phyloP scores from a whole-genome alignment of 2,888 invertebrate genomes.

The Ganaspis brasiliensis region DNA sequence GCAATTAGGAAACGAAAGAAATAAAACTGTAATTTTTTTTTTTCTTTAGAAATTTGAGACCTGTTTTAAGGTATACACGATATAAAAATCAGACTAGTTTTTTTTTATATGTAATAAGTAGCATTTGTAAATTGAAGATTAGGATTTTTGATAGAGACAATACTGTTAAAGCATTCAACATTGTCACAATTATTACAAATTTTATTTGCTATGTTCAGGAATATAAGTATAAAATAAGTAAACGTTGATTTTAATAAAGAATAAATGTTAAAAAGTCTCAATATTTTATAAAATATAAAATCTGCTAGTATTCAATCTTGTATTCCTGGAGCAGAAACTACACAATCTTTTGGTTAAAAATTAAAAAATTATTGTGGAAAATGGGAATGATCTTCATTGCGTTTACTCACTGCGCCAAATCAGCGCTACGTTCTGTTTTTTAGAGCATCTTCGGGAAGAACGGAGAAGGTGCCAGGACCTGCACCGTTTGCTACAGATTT shows the following conservation, averaged over 20 bases:
- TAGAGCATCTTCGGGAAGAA: conserved; percentile 72
- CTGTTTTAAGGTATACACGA: conserved; percentile 5
- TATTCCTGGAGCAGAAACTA: conserved; percentile 2
- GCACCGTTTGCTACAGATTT: conserved; percentile 74
- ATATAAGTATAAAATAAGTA: background rate
- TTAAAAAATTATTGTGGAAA: background rate
- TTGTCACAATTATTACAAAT: background rate
- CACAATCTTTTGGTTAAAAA: conserved; percentile 6
- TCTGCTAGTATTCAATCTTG: background rate
- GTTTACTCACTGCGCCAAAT: conserved; percentile 76
- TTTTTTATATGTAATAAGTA: background rate
- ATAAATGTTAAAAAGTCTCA: no score
- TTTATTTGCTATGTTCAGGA: background rate
- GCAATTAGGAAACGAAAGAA: conserved; percentile 2
- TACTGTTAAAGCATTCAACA: background rate
- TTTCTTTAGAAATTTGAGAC: background rate
- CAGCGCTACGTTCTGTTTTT: conserved; percentile 74
- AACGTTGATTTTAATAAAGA: no score
- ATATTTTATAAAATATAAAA: background rate
- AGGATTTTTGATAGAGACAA: no score
- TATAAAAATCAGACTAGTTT: conserved; percentile 15
- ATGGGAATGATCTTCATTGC: conserved; percentile 22
- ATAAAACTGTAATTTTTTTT: background rate
- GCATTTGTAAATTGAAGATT: no score
- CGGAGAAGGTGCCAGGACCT: conserved; percentile 73